Conservation (phyloP, 2,888 invertebrate species). For the Crossocerus cetratus region DNA sequence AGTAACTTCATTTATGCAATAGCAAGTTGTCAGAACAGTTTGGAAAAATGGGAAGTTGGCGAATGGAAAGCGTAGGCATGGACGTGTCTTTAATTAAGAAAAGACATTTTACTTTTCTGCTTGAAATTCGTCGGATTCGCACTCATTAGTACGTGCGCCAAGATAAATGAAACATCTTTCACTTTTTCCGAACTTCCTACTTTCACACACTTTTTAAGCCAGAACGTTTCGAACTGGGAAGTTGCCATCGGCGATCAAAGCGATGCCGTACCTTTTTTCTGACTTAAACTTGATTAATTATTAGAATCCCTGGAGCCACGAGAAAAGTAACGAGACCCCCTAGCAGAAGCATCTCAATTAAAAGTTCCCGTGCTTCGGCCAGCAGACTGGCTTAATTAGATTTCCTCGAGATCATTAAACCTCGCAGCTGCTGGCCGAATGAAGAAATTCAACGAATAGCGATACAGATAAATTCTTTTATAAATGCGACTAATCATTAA, state of each 20-base stretch:
- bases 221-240: conserved; percentile 18
- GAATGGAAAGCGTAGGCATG: not conserved
- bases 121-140: conserved; percentile 15
- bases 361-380: not conserved
- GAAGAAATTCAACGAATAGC: not conserved
- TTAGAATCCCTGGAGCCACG: conserved; percentile 5
- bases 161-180: conserved; percentile 10
- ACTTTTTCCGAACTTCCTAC: conserved; percentile 22
- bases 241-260: conserved; percentile 17
- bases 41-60: not conserved
- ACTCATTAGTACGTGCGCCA: too few relatives aligned
- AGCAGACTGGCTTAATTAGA: not conserved
- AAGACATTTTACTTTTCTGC: conserved; percentile 5
- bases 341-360: not conserved
- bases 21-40: not conserved
- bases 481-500: too few relatives aligned
- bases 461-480: too few relatives aligned
- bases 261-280: not conserved
- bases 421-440: not conserved
- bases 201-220: conserved; percentile 1
- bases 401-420: not conserved
- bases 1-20: not conserved
- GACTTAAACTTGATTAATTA: conserved; percentile 25
- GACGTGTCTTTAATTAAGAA: conserved; percentile 18
- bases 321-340: conserved; percentile 1